phyloP scores from a whole-genome alignment of 2,888 invertebrate genomes.

The Anaspis maculata region DNA sequence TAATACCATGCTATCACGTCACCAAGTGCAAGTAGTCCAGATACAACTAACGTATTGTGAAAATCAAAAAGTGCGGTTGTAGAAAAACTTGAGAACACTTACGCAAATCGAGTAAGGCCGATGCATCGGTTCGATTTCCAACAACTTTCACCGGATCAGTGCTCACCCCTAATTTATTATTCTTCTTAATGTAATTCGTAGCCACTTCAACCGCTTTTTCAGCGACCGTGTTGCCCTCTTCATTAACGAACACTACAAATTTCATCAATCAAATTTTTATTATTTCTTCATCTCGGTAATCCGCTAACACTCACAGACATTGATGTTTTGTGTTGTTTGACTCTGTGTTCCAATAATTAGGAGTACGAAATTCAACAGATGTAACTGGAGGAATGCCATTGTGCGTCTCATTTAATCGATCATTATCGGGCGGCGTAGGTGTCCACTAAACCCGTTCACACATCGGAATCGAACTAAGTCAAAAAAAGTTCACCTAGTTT shows the following conservation, averaged over 20 bases:
- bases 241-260: constrained; percentile 61
- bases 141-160: constrained; percentile 55
- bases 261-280: constrained; percentile 8
- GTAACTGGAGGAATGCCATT: too few species aligned
- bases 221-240: constrained; percentile 63
- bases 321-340: constrained; percentile 67
- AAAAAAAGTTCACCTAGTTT: too few species aligned
- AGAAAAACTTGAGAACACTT: constrained; percentile 16
- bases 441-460: too few species aligned
- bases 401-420: too few species aligned
- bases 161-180: constrained; percentile 57
- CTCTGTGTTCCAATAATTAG: too few species aligned
- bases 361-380: too few species aligned
- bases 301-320: constrained; percentile 62
- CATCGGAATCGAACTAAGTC: too few species aligned
- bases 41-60: too few species aligned
- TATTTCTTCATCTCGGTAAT: too few species aligned
- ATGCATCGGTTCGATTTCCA: constrained; percentile 65
- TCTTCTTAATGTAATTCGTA: constrained; percentile 60
- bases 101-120: constrained; percentile 62
- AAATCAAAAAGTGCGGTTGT: neutral
- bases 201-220: constrained; percentile 64
- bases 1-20: too few species aligned
- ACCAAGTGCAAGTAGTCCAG: too few species aligned
- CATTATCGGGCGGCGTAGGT: too few species aligned